phyloP scores from a whole-genome alignment of 2,113 vertebrate genomes.

The Trinectes maculatus region DNA sequence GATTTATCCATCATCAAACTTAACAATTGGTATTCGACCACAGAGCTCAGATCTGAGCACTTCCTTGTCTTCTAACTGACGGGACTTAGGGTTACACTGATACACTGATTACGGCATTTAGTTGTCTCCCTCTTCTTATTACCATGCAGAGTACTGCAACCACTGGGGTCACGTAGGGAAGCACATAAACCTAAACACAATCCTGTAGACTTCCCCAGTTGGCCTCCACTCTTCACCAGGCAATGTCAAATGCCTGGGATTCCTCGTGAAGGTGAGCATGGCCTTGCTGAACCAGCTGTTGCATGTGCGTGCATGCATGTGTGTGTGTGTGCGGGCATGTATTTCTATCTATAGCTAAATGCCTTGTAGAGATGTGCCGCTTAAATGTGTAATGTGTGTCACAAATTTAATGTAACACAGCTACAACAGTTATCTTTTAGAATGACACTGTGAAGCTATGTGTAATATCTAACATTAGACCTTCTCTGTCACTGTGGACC shows the following conservation, averaged over 20 bases:
- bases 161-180: not conserved
- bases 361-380: not conserved
- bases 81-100: not conserved
- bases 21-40: not conserved
- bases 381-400: not conserved
- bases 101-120: not conserved
- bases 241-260: conserved; percentile 54
- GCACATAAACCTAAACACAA: conserved; percentile 21
- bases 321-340: not conserved
- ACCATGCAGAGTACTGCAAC: not conserved
- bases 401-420: conserved; percentile 18
- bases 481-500: conserved; percentile 42
- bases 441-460: conserved; percentile 7
- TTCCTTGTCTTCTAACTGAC: not conserved
- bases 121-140: no score
- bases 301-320: not conserved
- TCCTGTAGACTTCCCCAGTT: conserved; percentile 6
- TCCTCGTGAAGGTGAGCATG: conserved; percentile 46
- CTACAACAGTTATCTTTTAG: conserved; percentile 9
- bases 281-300: not conserved
- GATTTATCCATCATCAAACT: not conserved
- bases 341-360: conserved; percentile 1
- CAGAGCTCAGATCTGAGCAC: not conserved
- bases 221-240: conserved; percentile 24
- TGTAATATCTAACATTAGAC: conserved; percentile 31